A percentile compares a stretch with the other conserved stretches of the same genome.
phyloP scores from a whole-genome alignment of 2,113 vertebrate species.

The Proterorhinus semilunaris region DNA sequence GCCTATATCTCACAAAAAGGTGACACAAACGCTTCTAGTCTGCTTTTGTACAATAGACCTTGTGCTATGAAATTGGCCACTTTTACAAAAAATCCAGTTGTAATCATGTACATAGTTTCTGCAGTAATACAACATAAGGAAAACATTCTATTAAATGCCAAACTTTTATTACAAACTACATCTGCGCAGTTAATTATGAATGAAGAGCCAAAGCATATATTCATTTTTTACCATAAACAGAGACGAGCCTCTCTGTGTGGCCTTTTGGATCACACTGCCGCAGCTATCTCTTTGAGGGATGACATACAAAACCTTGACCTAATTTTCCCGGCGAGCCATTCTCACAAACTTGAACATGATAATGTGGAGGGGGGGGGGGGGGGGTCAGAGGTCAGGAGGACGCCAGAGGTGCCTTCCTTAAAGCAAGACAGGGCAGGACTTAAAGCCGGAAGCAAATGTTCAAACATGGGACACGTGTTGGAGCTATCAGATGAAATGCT shows the following conservation, averaged over 20 bases:
- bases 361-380: conserved; percentile 15
- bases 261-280: not conserved
- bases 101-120: not conserved
- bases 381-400: conserved; percentile 47
- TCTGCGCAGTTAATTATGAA: not conserved
- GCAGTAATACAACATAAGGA: not conserved
- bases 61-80: no score
- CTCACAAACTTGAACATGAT: conserved; percentile 36
- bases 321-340: conserved; percentile 7
- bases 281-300: not conserved
- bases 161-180: not conserved
- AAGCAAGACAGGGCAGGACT: conserved; percentile 31
- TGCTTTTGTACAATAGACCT: no score
- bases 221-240: not conserved
- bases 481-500: conserved; percentile 57
- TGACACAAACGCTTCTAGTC: no score
- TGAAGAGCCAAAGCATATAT: not conserved
- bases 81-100: not conserved
- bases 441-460: conserved; percentile 42
- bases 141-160: not conserved
- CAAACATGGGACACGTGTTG: conserved; percentile 66
- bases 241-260: not conserved
- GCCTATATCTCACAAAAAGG: no score
- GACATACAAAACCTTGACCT: not conserved
- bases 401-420: conserved; percentile 32